These are phyloP conservation scores for Steinernema feltiae DNA, from an alignment of 1,140 invertebrate genomes.

Conservation along the genomic window DNA sequence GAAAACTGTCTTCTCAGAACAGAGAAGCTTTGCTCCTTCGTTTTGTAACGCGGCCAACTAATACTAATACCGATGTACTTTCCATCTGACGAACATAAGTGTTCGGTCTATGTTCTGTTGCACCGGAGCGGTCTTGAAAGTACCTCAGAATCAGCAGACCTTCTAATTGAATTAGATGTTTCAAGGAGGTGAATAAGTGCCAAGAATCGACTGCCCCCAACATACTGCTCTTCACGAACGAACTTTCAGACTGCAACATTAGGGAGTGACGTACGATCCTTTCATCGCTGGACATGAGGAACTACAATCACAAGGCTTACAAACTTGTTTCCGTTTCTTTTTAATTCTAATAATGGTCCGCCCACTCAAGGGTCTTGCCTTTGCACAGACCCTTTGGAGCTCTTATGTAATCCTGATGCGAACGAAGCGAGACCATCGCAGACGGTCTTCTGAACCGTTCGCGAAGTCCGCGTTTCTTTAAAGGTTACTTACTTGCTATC, in stretches of 20 bases:
- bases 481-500: too few species aligned
- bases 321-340: not conserved
- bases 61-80: not conserved
- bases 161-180: slow-evolving; percentile 1
- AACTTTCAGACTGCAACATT: not conserved
- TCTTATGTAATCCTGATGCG: not conserved
- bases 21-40: not conserved
- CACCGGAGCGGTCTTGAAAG: not conserved
- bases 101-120: not conserved
- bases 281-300: not conserved
- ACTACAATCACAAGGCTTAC: not conserved
- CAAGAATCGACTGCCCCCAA: not conserved
- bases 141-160: not conserved
- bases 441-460: not conserved
- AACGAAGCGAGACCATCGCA: not conserved
- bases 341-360: not conserved
- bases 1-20: too few species aligned
- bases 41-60: not conserved
- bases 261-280: not conserved
- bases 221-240: not conserved
- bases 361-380: slow-evolving; percentile 1
- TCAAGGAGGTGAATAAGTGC: not conserved
- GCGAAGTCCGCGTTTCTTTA: not conserved
- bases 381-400: not conserved
- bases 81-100: not conserved